Conservation (phyloP, 2,888 invertebrate genomes). For the Ethmia dodecea region DNA sequence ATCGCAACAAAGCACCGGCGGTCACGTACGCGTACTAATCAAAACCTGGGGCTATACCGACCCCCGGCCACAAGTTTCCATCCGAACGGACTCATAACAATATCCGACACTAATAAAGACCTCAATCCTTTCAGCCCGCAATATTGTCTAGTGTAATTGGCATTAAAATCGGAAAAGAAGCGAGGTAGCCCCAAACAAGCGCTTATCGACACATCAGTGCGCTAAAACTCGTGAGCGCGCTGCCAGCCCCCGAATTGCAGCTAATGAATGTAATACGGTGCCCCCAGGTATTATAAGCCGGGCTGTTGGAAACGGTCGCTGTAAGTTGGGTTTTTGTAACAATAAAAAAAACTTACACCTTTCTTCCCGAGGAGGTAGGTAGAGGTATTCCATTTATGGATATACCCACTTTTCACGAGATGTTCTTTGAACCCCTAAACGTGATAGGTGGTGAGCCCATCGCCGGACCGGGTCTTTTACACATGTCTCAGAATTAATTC, state of each 20-base stretch:
- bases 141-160: conserved; percentile 73
- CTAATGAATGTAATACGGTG: conserved; percentile 57
- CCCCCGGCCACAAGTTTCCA: conserved; percentile 41
- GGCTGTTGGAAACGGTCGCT: conserved; percentile 21
- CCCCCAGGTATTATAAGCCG: conserved; percentile 55
- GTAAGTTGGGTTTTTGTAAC: neutral
- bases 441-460: too few relatives aligned
- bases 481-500: too few relatives aligned
- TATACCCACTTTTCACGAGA: too few relatives aligned
- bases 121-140: conserved; percentile 62
- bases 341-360: too few relatives aligned
- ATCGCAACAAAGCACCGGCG: too few relatives aligned
- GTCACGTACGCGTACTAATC: too few relatives aligned
- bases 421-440: too few relatives aligned
- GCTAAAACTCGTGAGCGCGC: conserved; percentile 27
- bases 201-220: conserved; percentile 66
- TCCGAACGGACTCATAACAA: conserved; percentile 59
- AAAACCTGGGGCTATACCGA: too few relatives aligned
- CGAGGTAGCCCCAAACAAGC: conserved; percentile 64
- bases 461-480: too few relatives aligned
- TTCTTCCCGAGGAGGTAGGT: too few relatives aligned
- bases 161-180: conserved; percentile 65
- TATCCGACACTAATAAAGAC: conserved; percentile 71
- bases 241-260: conserved; percentile 29
- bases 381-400: too few relatives aligned